Evolutionary conservation across 2,888 invertebrate genomes (phyloP).

Genomic region (Hoplodrina ambigua): DNA sequence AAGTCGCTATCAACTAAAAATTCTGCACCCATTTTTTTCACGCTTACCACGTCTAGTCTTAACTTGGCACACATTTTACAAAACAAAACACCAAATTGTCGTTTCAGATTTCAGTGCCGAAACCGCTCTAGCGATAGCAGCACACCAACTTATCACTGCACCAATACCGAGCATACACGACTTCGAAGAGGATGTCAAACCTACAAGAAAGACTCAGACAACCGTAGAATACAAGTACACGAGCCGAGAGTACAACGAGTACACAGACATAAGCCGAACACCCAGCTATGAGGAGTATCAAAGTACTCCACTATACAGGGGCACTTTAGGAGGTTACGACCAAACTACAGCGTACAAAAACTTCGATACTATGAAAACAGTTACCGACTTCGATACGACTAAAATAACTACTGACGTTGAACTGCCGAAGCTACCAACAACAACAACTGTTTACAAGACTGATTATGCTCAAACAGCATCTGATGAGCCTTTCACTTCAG

Average conservation of each 20-base stretch:
- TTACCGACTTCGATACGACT: constrained; percentile 63
- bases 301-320: constrained; percentile 79
- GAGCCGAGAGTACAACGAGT: constrained; percentile 75
- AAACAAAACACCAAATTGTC: constrained; percentile 25
- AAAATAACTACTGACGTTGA: constrained; percentile 51
- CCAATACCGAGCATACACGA: constrained; percentile 82
- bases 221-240: constrained; percentile 80
- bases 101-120: constrained; percentile 81
- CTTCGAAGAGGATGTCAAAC: constrained; percentile 73
- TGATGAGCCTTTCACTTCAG: constrained; percentile 46
- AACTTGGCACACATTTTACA: background rate
- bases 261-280: constrained; percentile 68
- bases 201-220: constrained; percentile 72
- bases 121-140: constrained; percentile 86
- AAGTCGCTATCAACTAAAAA: background rate
- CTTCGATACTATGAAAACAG: constrained; percentile 65
- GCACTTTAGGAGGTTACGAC: constrained; percentile 63
- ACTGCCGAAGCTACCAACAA: constrained; percentile 44
- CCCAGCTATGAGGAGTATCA: constrained; percentile 72
- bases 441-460: constrained; percentile 46
- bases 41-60: background rate
- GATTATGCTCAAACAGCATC: constrained; percentile 42
- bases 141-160: constrained; percentile 85
- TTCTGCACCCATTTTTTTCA: background rate
- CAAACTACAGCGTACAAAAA: constrained; percentile 71